Percentiles rank a stretch among this genome's conserved stretches.
Conservation (phyloP, 2,113 vertebrate species). For the Fulmarus glacialis region DNA sequence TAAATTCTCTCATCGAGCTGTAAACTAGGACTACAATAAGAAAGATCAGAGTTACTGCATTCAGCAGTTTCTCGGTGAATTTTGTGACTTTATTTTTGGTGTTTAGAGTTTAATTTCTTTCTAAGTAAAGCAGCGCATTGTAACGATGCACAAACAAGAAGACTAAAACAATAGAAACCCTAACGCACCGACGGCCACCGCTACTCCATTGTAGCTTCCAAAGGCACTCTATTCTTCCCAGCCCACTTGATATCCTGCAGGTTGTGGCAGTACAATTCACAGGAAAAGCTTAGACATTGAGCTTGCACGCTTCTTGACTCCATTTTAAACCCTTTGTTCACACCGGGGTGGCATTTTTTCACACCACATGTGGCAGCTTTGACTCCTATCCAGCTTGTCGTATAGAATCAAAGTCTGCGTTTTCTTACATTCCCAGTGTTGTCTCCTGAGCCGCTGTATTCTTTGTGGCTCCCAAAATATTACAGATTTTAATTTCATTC, state of each 20-base stretch:
- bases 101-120: slow-evolving; percentile 69
- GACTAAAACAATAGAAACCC: slow-evolving; percentile 70
- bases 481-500: slow-evolving; percentile 60
- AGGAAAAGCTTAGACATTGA: slow-evolving; percentile 83
- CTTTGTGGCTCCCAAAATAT: slow-evolving; percentile 39
- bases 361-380: slow-evolving; percentile 85
- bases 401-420: slow-evolving; percentile 80
- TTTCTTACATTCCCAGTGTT: slow-evolving; percentile 55
- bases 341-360: slow-evolving; percentile 87
- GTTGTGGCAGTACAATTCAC: slow-evolving; percentile 82
- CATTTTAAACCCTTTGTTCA: slow-evolving; percentile 88
- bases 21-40: background rate
- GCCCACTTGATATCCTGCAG: slow-evolving; percentile 80
- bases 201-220: slow-evolving; percentile 71
- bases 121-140: slow-evolving; percentile 67
- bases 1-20: slow-evolving; percentile 26
- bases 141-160: slow-evolving; percentile 67
- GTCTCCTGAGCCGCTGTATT: slow-evolving; percentile 38
- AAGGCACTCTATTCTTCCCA: slow-evolving; percentile 73
- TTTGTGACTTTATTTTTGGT: slow-evolving; percentile 59
- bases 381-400: slow-evolving; percentile 82
- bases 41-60: slow-evolving; percentile 28
- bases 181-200: slow-evolving; percentile 56
- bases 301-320: slow-evolving; percentile 84
- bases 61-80: slow-evolving; percentile 38